Percentiles rank a stretch among this genome's conserved stretches.
phyloP scores from a whole-genome alignment of 2,888 invertebrate species.

The Catocala sponsa region DNA sequence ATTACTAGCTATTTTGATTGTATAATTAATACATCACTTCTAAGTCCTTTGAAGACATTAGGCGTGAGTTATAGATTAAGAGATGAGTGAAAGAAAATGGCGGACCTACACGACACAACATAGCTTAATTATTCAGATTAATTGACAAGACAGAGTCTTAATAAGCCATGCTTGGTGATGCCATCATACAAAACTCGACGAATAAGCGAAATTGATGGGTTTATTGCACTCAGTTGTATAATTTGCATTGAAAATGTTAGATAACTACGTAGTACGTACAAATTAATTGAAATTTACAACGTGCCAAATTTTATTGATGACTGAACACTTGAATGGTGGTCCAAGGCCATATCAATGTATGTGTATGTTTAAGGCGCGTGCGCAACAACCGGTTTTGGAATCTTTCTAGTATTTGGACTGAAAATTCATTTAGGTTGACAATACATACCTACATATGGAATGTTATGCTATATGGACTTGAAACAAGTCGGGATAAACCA shows the following conservation, averaged over 20 bases:
- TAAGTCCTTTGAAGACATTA: too few species aligned
- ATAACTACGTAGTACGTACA: slow-evolving; percentile 47
- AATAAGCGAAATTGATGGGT: slow-evolving; percentile 46
- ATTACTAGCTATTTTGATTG: too few species aligned
- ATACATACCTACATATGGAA: too few species aligned
- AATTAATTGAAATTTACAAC: slow-evolving; percentile 69
- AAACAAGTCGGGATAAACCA: too few species aligned
- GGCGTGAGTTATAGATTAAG: too few species aligned
- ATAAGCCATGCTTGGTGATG: slow-evolving; percentile 30
- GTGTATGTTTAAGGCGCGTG: slow-evolving; percentile 15
- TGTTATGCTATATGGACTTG: too few species aligned
- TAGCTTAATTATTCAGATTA: slow-evolving; percentile 24
- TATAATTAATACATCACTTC: too few species aligned
- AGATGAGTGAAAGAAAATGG: too few species aligned
- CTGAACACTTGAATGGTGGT: slow-evolving; percentile 26
- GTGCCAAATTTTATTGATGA: slow-evolving; percentile 60
- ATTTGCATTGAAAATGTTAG: slow-evolving; percentile 64
- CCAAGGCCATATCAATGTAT: slow-evolving; percentile 53
- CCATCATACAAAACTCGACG: slow-evolving; percentile 40
- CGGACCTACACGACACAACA: neutral
- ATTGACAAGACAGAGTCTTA: slow-evolving; percentile 22
- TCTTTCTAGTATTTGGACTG: too few species aligned
- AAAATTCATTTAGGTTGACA: too few species aligned
- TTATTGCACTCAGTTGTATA: slow-evolving; percentile 58
- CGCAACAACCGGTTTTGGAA: too few species aligned